These are phyloP conservation scores for Numida meleagris DNA, from an alignment of 2,113 vertebrate genomes.

Conservation along the genomic window DNA sequence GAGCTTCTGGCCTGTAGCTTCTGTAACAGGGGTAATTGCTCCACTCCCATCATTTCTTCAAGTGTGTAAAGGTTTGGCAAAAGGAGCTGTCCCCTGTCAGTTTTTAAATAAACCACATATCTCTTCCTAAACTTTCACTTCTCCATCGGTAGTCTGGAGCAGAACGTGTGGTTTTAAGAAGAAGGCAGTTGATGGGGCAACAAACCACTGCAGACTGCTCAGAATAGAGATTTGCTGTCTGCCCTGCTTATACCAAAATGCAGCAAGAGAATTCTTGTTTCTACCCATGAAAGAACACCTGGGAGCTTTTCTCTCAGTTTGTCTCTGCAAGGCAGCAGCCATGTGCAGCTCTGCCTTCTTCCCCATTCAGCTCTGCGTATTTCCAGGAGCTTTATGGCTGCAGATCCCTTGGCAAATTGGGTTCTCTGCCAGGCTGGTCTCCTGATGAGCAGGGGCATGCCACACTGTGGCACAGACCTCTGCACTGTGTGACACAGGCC, in stretches of 20 bases:
- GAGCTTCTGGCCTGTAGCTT: background rate
- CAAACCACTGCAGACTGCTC: background rate
- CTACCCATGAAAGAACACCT: background rate
- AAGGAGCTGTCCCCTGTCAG: constrained; percentile 15
- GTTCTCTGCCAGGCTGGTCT: background rate
- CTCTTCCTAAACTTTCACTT: background rate
- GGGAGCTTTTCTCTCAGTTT: background rate
- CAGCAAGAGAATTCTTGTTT: background rate
- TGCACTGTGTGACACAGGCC: no score
- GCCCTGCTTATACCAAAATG: background rate
- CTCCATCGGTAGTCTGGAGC: background rate
- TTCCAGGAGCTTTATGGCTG: background rate
- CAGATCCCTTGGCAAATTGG: fast-evolving
- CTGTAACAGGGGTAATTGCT: background rate
- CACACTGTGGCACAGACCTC: background rate
- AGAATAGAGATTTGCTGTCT: background rate
- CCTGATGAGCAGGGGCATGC: background rate
- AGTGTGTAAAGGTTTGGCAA: background rate
- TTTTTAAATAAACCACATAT: background rate
- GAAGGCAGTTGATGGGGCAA: background rate
- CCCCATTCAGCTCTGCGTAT: background rate
- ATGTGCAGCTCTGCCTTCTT: background rate
- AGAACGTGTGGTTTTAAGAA: background rate
- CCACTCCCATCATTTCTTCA: background rate
- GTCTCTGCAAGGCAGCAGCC: background rate